Evolutionary conservation across 2,113 vertebrate genomes (phyloP), one percentile per base, ranked within the genome.

Genomic region (Taurulus bubalis): DNA sequence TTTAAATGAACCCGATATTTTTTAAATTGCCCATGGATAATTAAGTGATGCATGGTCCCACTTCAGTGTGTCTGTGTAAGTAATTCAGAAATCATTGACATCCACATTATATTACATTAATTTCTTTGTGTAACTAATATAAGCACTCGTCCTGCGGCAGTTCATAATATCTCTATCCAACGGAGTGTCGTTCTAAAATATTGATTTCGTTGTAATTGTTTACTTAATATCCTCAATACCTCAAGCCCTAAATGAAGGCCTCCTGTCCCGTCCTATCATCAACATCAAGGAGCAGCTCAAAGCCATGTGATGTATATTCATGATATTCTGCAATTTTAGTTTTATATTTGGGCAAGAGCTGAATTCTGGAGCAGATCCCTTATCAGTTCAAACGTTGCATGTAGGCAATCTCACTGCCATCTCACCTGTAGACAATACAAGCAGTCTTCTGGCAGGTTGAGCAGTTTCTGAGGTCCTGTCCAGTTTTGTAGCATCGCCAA

Each of bases 361-460:
- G 40, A 59, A 32, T 76, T 60, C 2, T 12, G 30, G 10, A 60
- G 51, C 64, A 53, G 28, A 55, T 68, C 32, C 51, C 32, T 75
- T n/a, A 69, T 22, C 34, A 82, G 26, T 34, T 79, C 32, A 14
- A 70, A 71, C 4, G 3, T 26, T 77, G 58, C 12, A 53, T 74
- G 24, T 18, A 75, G 38, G 8, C 10, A 49, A 45, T 59, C 36
- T 45, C n/a, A 15, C 42, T 45, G 3, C 71, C 28, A 22, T 80
- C 90, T 94, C 86, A 95, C 95, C 94, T 95, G 90, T 95, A 95
- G 47, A 95, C 89, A 63, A 94, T 90, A 53, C 95, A 95, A 71
- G 95, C 94, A 26, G 94, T 95, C 83, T 92, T 94, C 91, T 95
- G 94, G 85, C 94, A 95, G 62, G 91, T 94, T 36, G 89, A 83